These are phyloP conservation scores for Corythornis leucogaster DNA, from an alignment of 2,797 vertebrate species.

Conservation along the genomic window DNA sequence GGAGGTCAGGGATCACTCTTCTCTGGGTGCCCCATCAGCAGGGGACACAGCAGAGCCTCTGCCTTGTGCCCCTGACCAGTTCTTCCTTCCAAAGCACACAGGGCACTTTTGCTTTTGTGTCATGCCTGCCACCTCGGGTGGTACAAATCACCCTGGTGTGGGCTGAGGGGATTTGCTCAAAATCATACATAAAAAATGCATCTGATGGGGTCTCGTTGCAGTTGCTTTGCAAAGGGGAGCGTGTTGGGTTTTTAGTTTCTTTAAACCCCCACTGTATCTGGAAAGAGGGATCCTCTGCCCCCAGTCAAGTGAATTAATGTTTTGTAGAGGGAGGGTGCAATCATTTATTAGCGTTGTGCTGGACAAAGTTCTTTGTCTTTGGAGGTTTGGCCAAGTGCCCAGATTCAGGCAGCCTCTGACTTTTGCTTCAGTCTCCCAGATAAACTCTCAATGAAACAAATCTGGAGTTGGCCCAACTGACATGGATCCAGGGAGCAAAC, in stretches of 20 bases:
- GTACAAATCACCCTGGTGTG: background rate
- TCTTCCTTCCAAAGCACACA: background rate
- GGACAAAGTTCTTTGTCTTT: constrained; percentile 65
- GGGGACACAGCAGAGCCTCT: background rate
- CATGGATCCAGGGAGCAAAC: constrained; percentile 34
- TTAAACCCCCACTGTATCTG: background rate
- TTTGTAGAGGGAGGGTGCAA: constrained; percentile 49
- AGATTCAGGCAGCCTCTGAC: constrained; percentile 38
- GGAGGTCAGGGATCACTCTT: background rate
- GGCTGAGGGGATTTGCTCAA: background rate
- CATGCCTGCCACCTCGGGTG: fast-evolving
- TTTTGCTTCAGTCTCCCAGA: constrained; percentile 42
- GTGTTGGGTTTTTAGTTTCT: background rate
- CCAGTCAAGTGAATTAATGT: constrained; percentile 42
- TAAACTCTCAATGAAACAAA: constrained; percentile 59
- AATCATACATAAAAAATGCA: fast-evolving
- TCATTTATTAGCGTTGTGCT: constrained; percentile 49
- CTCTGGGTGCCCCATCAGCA: background rate
- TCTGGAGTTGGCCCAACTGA: constrained; percentile 52
- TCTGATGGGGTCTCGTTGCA: background rate
- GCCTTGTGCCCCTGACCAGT: background rate
- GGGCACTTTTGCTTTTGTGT: fast-evolving
- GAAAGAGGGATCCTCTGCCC: constrained; percentile 13
- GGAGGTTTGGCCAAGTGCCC: constrained; percentile 39
- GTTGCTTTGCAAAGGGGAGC: background rate